Conservation (phyloP, 2,888 invertebrate species). For the Drosophila macrospina region DNA sequence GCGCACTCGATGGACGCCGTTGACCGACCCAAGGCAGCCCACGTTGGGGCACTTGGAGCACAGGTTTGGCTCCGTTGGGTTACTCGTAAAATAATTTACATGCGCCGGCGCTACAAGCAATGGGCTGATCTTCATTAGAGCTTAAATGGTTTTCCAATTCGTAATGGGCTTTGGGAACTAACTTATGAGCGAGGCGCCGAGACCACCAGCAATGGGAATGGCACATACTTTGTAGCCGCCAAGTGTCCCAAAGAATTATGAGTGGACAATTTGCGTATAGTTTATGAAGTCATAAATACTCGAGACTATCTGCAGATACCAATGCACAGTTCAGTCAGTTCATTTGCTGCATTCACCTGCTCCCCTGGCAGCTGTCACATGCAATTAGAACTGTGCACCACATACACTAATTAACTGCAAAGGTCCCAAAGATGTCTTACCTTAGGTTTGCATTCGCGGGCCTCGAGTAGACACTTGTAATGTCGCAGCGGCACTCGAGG, state of each 20-base stretch:
- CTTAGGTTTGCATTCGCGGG: slow-evolving; percentile 34
- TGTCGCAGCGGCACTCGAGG: slow-evolving; percentile 68
- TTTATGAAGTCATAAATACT: slow-evolving; percentile 60
- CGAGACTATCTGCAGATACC: slow-evolving; percentile 14
- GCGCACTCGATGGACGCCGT: background rate
- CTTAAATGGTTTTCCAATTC: slow-evolving; percentile 61
- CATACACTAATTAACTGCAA: slow-evolving; percentile 76
- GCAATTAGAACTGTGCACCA: slow-evolving; percentile 65
- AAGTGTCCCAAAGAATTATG: slow-evolving; percentile 24
- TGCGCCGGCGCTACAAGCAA: slow-evolving; percentile 71
- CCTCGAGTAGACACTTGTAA: slow-evolving; percentile 65
- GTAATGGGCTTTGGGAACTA: slow-evolving; percentile 33
- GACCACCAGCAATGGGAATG: slow-evolving; percentile 46
- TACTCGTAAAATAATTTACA: slow-evolving; percentile 26
- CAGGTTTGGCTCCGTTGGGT: slow-evolving; percentile 2
- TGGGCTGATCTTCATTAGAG: slow-evolving; percentile 75
- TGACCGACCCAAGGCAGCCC: background rate
- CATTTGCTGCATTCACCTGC: slow-evolving; percentile 9
- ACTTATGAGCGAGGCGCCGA: slow-evolving; percentile 19
- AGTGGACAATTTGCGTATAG: slow-evolving; percentile 13
- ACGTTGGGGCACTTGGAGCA: background rate
- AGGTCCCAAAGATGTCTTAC: slow-evolving; percentile 49
- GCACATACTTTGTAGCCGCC: slow-evolving; percentile 33
- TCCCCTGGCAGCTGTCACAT: slow-evolving; percentile 60
- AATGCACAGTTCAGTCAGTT: slow-evolving; percentile 3